Conservation (phyloP, 1,140 invertebrate species). For the Cryptotermes secundus region DNA sequence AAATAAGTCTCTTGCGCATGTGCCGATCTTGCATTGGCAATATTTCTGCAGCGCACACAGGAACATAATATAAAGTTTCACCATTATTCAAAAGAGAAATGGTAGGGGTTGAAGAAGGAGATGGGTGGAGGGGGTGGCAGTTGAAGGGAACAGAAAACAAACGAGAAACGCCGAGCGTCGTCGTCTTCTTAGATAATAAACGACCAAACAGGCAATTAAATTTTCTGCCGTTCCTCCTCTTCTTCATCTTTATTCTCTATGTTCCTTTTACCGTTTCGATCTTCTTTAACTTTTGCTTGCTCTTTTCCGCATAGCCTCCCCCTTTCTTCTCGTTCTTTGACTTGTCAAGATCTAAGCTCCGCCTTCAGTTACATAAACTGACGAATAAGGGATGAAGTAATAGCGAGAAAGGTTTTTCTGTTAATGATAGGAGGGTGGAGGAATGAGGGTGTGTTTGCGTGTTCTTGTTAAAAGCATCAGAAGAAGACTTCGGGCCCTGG, state of each 20-base stretch:
- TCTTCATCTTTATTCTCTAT: background rate
- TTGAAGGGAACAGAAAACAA: slow-evolving; percentile 19
- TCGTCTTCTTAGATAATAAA: slow-evolving; percentile 18
- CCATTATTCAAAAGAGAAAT: slow-evolving; percentile 20
- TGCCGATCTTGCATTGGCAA: background rate
- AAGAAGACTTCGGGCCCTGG: background rate
- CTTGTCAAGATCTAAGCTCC: background rate
- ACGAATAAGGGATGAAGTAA: background rate
- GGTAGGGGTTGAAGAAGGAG: background rate
- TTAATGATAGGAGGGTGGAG: background rate
- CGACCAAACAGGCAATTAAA: slow-evolving; percentile 16
- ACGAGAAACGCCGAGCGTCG: slow-evolving; percentile 12
- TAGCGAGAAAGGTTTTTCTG: background rate
- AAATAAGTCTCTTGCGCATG: background rate
- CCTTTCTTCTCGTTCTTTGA: background rate
- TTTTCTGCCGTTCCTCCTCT: background rate
- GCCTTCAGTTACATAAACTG: background rate
- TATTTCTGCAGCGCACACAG: slow-evolving; percentile 10
- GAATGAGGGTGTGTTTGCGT: slow-evolving; percentile 3
- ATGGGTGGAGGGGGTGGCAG: background rate
- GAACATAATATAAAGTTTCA: slow-evolving; percentile 20
- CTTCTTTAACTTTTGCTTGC: slow-evolving; percentile 10
- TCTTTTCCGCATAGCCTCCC: background rate
- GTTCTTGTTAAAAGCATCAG: background rate
- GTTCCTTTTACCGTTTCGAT: background rate